These are phyloP conservation scores for Kryphioiulus occultus DNA, from an alignment of 2,888 invertebrate genomes.

Conservation along the genomic window DNA sequence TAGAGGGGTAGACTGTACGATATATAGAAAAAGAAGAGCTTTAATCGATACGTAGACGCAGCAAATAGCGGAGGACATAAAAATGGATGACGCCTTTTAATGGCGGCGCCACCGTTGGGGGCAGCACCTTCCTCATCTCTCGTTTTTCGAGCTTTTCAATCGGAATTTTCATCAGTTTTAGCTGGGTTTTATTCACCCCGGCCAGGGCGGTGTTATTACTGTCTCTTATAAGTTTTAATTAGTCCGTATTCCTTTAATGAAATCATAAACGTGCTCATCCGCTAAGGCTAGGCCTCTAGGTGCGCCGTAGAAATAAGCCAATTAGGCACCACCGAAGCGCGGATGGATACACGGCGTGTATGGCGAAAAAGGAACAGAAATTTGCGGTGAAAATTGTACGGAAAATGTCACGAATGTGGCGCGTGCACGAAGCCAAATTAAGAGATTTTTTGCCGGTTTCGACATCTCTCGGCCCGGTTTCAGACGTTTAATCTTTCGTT, in stretches of 20 bases:
- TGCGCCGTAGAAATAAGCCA: neutral
- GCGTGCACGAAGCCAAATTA: neutral
- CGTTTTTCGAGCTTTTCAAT: neutral
- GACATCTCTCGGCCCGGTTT: neutral
- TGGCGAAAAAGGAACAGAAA: neutral
- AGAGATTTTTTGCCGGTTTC: neutral
- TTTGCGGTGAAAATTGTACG: neutral
- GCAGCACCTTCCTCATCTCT: neutral
- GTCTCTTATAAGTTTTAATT: slow-evolving; percentile 32
- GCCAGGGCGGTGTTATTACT: neutral
- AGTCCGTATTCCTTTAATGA: slow-evolving; percentile 20
- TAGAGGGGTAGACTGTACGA: no score
- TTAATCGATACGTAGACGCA: neutral
- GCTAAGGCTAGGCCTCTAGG: slow-evolving; percentile 31
- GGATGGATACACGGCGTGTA: neutral
- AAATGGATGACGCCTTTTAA: slow-evolving; percentile 1
- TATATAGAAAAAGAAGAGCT: slow-evolving; percentile 18
- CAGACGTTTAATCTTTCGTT: neutral
- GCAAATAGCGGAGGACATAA: neutral
- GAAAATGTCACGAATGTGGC: neutral
- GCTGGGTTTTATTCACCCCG: neutral
- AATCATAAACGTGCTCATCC: slow-evolving; percentile 31
- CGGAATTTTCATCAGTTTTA: neutral
- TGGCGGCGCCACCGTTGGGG: slow-evolving; percentile 20
- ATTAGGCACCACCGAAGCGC: neutral